Conservation (phyloP, 1,140 invertebrate genomes). For the Melipona quadrifasciata region DNA sequence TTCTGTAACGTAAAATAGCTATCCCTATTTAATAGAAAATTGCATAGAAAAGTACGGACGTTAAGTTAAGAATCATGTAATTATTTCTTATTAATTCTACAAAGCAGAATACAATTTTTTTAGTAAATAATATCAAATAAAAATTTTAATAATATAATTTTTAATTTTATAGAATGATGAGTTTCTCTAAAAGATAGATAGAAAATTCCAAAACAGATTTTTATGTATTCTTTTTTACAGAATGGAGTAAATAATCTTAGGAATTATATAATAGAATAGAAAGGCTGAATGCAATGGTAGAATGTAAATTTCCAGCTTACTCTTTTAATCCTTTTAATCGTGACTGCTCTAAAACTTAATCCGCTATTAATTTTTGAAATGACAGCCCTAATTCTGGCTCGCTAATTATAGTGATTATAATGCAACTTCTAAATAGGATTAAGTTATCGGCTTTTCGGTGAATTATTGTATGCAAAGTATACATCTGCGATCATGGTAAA, state of each 20-base stretch:
- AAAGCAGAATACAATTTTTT: too few species aligned
- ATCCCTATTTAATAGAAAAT: not conserved
- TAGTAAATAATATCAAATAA: not conserved
- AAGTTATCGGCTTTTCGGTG: constrained; percentile 68
- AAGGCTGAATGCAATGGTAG: constrained; percentile 1
- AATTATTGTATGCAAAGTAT: constrained; percentile 54
- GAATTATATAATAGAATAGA: constrained; percentile 18
- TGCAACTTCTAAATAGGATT: constrained; percentile 62
- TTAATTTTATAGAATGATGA: too few species aligned
- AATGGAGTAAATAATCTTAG: not conserved
- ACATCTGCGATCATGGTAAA: not conserved
- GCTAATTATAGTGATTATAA: constrained; percentile 68
- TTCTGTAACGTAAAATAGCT: not conserved
- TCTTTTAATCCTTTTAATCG: constrained; percentile 64
- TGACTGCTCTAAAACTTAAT: constrained; percentile 65
- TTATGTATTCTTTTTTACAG: not conserved
- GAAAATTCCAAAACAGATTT: not conserved
- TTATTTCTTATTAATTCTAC: not conserved
- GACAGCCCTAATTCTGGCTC: constrained; percentile 65
- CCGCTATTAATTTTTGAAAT: constrained; percentile 69
- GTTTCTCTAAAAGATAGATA: too few species aligned
- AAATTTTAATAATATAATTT: not conserved
- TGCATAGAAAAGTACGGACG: not conserved
- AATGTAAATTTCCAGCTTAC: constrained; percentile 66
- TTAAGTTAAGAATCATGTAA: not conserved